Percentiles rank a stretch among this genome's conserved stretches.
These are phyloP conservation scores for Eupithecia subumbrata DNA, from an alignment of 2,888 invertebrate species.

Conservation along the genomic window DNA sequence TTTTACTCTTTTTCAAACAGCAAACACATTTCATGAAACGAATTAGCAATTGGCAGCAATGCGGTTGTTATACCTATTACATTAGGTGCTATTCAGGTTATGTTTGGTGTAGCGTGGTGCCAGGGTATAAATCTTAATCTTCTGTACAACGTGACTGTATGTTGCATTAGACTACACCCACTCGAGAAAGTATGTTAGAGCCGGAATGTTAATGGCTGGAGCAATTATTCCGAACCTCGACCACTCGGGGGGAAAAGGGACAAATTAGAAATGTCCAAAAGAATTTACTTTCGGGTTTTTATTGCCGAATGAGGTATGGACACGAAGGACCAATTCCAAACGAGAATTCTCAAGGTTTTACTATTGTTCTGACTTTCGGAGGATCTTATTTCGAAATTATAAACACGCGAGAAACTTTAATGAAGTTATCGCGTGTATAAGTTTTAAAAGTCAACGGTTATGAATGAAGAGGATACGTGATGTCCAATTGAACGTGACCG, in stretches of 20 bases:
- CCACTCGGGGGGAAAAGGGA: slow-evolving; percentile 58
- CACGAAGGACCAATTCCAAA: slow-evolving; percentile 42
- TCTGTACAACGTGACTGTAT: slow-evolving; percentile 55
- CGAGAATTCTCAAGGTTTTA: slow-evolving; percentile 38
- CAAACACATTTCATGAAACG: slow-evolving; percentile 9
- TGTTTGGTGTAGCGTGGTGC: slow-evolving; percentile 26
- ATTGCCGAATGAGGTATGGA: slow-evolving; percentile 42
- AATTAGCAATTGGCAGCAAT: slow-evolving; percentile 17
- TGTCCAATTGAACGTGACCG: slow-evolving; percentile 66
- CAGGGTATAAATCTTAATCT: slow-evolving; percentile 44
- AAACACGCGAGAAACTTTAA: slow-evolving; percentile 48
- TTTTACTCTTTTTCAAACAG: slow-evolving; percentile 1
- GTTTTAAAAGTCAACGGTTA: slow-evolving; percentile 50
- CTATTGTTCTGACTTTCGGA: slow-evolving; percentile 30
- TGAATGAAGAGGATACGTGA: slow-evolving; percentile 68
- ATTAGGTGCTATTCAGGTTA: slow-evolving; percentile 33
- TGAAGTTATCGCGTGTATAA: slow-evolving; percentile 48
- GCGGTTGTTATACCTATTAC: slow-evolving; percentile 27
- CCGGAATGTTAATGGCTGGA: slow-evolving; percentile 71
- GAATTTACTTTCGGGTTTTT: slow-evolving; percentile 45
- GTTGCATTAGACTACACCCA: slow-evolving; percentile 57
- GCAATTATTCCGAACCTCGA: slow-evolving; percentile 66
- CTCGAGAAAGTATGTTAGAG: slow-evolving; percentile 65
- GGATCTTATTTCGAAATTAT: slow-evolving; percentile 37
- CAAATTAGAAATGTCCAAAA: slow-evolving; percentile 53